Evolutionary conservation across 2,888 invertebrate species (phyloP), one percentile per base, ranked within the genome.

Genomic region (Allolobophora icterica): DNA sequence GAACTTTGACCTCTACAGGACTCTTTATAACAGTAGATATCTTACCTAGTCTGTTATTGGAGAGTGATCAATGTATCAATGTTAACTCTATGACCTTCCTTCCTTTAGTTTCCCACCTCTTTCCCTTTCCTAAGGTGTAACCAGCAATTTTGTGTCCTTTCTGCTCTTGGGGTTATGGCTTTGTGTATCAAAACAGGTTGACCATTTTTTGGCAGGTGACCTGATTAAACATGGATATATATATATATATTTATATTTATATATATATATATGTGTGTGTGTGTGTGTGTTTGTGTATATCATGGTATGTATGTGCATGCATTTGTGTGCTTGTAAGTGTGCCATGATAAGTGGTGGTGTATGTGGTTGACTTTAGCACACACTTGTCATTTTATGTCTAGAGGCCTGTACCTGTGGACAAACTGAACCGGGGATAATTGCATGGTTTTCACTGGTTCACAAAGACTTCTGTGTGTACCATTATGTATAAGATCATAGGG

Each of bases 31-130:
- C 24, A 24, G 21, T 52, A n/a, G 30, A 71, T 71, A n/a, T 8
- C 71, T 71, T n/a, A 71, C 71, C n/a, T 71, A 71, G 71, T 71
- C 71, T 71, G 71, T 71, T 71, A 71, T 71, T 71, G 71, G 71
- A n/a, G 71, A 8, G n/a, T 30, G n/a, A 71, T 71, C 30, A n/a
- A 71, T 71, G 71, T 71, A 8, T 71, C 71, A 71, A 30, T 11
- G 71, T 71, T 71, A 71, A 71, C n/a, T 71, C 11, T n/a, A 17
- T 71, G 71, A 11, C 71, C 71, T 71, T 30, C 71, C 71, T 71
- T n/a, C 71, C 30, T 71, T n/a, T n/a, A n/a, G 8, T n/a, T 71
- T 71, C 71, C 71, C 30, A 71, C n/a, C 71, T n/a, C 8, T 71
- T 71, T 71, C 13, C 8, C 19, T n/a, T n/a, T n/a, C n/a, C n/a